phyloP scores from a whole-genome alignment of 2,113 vertebrate genomes.

The Tringa solitaria region DNA sequence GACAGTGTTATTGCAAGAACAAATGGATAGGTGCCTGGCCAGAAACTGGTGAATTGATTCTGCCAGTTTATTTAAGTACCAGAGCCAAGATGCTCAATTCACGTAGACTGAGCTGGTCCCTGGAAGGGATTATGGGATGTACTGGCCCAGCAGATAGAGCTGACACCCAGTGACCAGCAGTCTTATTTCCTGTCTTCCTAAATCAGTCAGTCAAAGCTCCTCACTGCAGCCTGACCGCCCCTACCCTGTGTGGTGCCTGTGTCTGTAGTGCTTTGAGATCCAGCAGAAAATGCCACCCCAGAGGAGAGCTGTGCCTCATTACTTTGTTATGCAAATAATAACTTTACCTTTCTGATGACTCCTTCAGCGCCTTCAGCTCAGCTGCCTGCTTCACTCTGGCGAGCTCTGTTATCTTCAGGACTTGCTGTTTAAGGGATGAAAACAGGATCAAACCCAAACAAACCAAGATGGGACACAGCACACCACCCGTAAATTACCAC shows the following conservation, averaged over 20 bases:
- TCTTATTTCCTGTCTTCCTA: not conserved
- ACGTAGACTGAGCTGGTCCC: not conserved
- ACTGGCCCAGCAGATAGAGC: not conserved
- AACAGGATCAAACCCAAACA: not conserved
- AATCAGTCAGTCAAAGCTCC: not conserved
- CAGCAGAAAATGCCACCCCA: not conserved
- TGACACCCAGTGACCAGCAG: not conserved
- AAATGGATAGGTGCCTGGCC: not conserved
- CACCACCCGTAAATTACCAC: not conserved
- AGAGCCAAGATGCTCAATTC: not conserved
- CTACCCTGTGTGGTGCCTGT: accelerated
- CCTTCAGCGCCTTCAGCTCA: constrained; percentile 83
- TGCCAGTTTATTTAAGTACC: not conserved
- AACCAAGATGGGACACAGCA: not conserved
- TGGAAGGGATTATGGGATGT: not conserved
- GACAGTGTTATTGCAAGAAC: not conserved
- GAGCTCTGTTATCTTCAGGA: constrained; percentile 85
- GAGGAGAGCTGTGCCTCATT: not conserved
- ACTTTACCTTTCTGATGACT: constrained; percentile 78
- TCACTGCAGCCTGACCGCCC: not conserved
- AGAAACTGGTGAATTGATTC: not conserved
- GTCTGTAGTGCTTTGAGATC: not conserved
- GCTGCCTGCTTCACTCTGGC: constrained; percentile 84
- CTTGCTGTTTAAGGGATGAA: constrained; percentile 76
- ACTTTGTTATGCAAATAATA: not conserved